A percentile compares a stretch with the other conserved stretches of the same genome.
phyloP scores from a whole-genome alignment of 92 coral and sea anemone species.

The Zoanthus solanderi region DNA sequence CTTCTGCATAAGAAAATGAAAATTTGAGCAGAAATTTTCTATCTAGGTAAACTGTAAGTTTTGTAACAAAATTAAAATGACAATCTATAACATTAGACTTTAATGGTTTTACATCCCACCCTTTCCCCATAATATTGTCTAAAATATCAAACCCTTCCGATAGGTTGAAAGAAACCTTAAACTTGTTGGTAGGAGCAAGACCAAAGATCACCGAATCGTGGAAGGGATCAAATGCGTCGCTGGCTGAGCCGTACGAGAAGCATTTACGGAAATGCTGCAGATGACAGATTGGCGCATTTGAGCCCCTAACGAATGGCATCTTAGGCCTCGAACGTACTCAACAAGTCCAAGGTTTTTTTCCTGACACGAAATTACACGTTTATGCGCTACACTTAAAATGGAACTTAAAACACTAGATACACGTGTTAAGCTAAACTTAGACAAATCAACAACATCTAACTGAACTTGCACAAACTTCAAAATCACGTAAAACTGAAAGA shows the following conservation, averaged over 20 bases:
- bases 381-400: not conserved
- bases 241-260: conserved; percentile 12
- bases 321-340: conserved; percentile 8
- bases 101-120: conserved; percentile 58
- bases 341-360: conserved; percentile 45
- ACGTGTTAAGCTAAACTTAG: not conserved
- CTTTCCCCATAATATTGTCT: conserved; percentile 55
- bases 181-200: conserved; percentile 36
- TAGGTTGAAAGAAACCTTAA: conserved; percentile 39
- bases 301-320: conserved; percentile 32
- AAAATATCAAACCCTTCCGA: conserved; percentile 30
- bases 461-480: conserved; percentile 5
- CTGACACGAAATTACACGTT: conserved; percentile 37
- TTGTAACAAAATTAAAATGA: conserved; percentile 57
- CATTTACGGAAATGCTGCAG: conserved; percentile 33
- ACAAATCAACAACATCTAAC: not conserved
- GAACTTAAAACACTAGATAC: conserved; percentile 3
- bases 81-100: conserved; percentile 35
- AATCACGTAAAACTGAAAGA: conserved; percentile 21
- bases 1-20: conserved; percentile 55
- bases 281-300: conserved; percentile 28
- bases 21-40: conserved; percentile 46
- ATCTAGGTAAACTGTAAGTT: conserved; percentile 44
- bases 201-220: conserved; percentile 30
- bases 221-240: conserved; percentile 19